Conservation (phyloP, 1,140 invertebrate genomes). For the Leptinotarsa lineolata region DNA sequence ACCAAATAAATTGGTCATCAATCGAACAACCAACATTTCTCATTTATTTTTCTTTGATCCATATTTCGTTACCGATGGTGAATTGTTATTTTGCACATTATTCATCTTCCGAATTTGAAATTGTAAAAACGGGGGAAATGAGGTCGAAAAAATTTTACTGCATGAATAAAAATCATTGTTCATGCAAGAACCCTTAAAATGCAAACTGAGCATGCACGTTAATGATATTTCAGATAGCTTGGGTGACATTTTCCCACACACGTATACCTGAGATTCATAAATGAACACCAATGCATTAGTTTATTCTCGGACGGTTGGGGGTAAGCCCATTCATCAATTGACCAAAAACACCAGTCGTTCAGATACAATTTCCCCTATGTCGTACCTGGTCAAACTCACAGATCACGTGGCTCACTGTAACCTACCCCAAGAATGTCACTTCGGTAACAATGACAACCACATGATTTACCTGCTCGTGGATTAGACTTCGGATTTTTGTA, state of each 20-base stretch:
- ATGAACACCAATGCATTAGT: conserved; percentile 47
- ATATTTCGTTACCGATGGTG: not conserved
- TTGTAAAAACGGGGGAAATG: not conserved
- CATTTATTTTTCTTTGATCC: not conserved
- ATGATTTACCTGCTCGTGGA: conserved; percentile 45
- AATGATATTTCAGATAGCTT: conserved; percentile 17
- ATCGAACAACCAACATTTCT: too few relatives aligned
- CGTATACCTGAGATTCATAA: conserved; percentile 40
- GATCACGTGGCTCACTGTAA: conserved; percentile 37
- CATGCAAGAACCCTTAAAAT: not conserved
- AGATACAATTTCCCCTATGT: not conserved
- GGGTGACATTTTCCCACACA: conserved; percentile 46
- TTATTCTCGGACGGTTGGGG: conserved; percentile 48
- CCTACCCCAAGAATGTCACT: conserved; percentile 46
- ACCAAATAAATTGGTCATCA: too few relatives aligned
- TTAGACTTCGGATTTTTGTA: conserved; percentile 26
- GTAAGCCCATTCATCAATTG: conserved; percentile 48
- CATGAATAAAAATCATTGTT: conserved; percentile 9
- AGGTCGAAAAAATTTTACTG: not conserved
- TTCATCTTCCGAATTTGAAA: not conserved
- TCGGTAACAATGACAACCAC: conserved; percentile 40
- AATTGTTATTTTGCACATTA: not conserved
- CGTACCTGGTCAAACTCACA: conserved; percentile 14
- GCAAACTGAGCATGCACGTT: conserved; percentile 8
- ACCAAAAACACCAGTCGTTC: conserved; percentile 47